phyloP scores from a whole-genome alignment of 2,797 vertebrate genomes.

The Jordanella pulchra region DNA sequence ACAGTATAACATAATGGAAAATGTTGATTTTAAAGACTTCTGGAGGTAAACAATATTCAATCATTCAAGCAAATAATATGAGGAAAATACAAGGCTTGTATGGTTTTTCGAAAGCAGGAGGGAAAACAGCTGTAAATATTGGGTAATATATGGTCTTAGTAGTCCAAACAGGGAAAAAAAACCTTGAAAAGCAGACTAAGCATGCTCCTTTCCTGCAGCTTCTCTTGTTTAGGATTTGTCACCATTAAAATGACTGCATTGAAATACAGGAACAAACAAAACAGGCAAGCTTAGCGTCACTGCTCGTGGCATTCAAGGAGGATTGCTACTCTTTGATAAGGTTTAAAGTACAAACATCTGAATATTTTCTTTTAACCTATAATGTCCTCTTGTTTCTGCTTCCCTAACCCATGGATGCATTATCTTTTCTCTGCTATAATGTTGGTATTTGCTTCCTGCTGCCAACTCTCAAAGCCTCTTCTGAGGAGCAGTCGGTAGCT shows the following conservation, averaged over 20 bases:
- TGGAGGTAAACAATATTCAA: conserved; percentile 64
- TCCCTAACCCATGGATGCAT: conserved; percentile 19
- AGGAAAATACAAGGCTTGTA: conserved; percentile 17
- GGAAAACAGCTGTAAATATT: conserved; percentile 47
- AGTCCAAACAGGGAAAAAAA: neutral
- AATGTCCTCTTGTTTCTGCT: conserved; percentile 9
- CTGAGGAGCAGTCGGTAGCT: conserved; percentile 54
- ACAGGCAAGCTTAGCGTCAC: conserved; percentile 79
- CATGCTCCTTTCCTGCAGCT: neutral
- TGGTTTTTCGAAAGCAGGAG: conserved; percentile 35
- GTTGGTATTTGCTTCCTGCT: conserved; percentile 24
- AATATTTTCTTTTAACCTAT: conserved; percentile 23
- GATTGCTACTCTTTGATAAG: conserved; percentile 3
- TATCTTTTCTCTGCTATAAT: conserved; percentile 18
- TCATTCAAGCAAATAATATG: conserved; percentile 87
- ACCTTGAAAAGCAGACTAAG: conserved; percentile 47
- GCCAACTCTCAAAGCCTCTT: conserved; percentile 52
- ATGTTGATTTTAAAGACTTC: conserved; percentile 67
- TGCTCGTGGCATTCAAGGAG: conserved; percentile 77
- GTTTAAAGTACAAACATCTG: neutral
- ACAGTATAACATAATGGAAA: conserved; percentile 62
- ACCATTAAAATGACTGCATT: conserved; percentile 59
- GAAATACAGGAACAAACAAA: conserved; percentile 52
- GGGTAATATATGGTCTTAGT: conserved; percentile 5
- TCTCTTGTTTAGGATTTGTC: conserved; percentile 12